Evolutionary conservation across 2,888 invertebrate genomes (phyloP), one percentile per base, ranked within the genome.

Genomic region (Habrosyne pyritoides): DNA sequence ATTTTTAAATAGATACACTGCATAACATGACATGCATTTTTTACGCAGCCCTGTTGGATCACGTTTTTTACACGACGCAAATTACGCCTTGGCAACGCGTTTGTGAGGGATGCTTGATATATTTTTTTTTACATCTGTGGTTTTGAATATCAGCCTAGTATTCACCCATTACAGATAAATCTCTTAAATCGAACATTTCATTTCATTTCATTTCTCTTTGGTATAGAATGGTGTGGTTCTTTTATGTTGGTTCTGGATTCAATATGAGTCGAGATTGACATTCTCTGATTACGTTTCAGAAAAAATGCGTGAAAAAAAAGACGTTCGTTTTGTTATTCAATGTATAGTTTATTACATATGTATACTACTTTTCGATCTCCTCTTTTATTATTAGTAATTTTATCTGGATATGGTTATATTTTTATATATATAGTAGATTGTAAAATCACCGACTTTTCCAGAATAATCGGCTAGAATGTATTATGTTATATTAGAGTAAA

Each of bases 201-300:
- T 24, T 22, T 7, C 2, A 12, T 48, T 48, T 21, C 18, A 14
- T 8, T 26, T 28, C 33, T 3, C 33, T 26, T 26, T 14, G n/a
- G n/a, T 26, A 28, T 14, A 24, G 14, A 28, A 26, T 2, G 12
- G 10, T n/a, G 18, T 7, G 26, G 14, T 18, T 18, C 49, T 28
- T 49, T n/a, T 49, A 26, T 14, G 14, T 49, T 49, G 28, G 51
- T 24, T 24, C 28, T 50, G 53, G 59, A 61, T 72, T 68, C 64
- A 64, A 73, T 71, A 69, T 58, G 61, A 60, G 61, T 57, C 59
- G 49, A 65, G 70, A 73, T 71, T 75, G 79, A 68, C 78, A 69
- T 60, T 66, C n/a, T 75, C 71, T 60, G 71, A 75, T 75, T 75
- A 75, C 65, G 56, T 67, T 58, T 71, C 77, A 75, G 64, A 68